Percentiles rank a stretch among this genome's conserved stretches.
Evolutionary conservation across 2,797 vertebrate species (phyloP).

Genomic region (Chromis chromis): DNA sequence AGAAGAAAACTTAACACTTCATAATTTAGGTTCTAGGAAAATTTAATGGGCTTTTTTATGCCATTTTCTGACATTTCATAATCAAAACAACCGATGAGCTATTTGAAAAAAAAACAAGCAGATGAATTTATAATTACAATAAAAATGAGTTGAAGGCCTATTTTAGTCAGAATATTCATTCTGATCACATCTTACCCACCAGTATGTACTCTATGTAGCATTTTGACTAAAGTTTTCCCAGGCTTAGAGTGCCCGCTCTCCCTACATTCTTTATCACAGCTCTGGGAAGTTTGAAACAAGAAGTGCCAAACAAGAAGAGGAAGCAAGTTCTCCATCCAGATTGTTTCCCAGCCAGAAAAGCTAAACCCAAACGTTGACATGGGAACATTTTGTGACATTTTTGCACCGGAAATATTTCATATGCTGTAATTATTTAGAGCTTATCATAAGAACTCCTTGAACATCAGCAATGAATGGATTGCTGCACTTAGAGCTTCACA

Average conservation of each 20-base stretch:
- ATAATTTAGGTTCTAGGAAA: too few relatives aligned
- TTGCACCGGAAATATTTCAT: slow-evolving; percentile 17
- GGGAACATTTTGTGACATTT: slow-evolving; percentile 33
- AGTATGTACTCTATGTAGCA: background rate
- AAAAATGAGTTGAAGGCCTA: background rate
- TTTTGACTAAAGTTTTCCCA: slow-evolving; percentile 31
- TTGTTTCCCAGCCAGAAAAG: slow-evolving; percentile 52
- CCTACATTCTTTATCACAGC: slow-evolving; percentile 38
- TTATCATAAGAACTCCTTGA: background rate
- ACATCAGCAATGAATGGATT: background rate
- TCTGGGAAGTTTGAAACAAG: slow-evolving; percentile 64
- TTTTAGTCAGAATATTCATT: background rate
- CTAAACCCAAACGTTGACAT: slow-evolving; percentile 23
- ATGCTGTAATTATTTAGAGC: background rate
- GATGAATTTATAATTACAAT: background rate
- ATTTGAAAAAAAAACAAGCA: background rate
- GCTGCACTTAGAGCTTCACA: background rate
- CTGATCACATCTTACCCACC: background rate
- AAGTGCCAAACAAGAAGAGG: slow-evolving; percentile 76
- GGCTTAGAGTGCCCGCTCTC: slow-evolving; percentile 32
- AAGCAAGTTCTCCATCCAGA: slow-evolving; percentile 60
- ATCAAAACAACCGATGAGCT: slow-evolving; percentile 2
- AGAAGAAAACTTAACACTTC: too few relatives aligned
- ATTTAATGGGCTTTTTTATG: background rate
- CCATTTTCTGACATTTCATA: background rate